Conservation (phyloP, 2,888 invertebrate species). For the Cyrtodaria siliqua region DNA sequence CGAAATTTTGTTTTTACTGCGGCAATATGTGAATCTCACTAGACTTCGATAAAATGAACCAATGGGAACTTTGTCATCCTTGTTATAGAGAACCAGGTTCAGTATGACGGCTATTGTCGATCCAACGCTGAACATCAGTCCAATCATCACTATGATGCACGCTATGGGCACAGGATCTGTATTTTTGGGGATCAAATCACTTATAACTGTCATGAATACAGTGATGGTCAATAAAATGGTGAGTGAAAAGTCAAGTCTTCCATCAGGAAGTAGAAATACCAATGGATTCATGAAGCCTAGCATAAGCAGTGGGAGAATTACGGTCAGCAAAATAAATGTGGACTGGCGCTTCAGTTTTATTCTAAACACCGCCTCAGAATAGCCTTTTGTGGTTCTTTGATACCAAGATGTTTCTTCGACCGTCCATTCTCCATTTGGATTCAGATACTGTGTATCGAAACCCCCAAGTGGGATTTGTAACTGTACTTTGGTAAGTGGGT, state of each 20-base stretch:
- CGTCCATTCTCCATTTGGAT: too few species aligned
- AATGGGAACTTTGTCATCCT: conserved; percentile 4
- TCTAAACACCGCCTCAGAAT: too few species aligned
- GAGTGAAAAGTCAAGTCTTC: too few species aligned
- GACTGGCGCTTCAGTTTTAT: too few species aligned
- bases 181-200: conserved; percentile 7
- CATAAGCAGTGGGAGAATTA: conserved; percentile 12
- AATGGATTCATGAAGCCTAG: conserved; percentile 2
- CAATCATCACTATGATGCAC: too few species aligned
- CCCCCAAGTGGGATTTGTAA: too few species aligned
- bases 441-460: too few species aligned
- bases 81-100: not conserved
- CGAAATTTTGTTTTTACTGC: not conserved
- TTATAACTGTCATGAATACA: too few species aligned
- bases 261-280: conserved; percentile 17
- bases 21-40: not conserved
- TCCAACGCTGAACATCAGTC: not conserved
- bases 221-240: too few species aligned
- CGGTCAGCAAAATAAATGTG: not conserved
- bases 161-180: conserved; percentile 3
- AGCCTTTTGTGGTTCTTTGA: not conserved
- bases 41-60: not conserved
- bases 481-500: too few species aligned
- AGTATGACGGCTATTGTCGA: not conserved
- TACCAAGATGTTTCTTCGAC: not conserved